Evolutionary conservation across 2,888 invertebrate species (phyloP).

Genomic region (Cheilosia scutellata): DNA sequence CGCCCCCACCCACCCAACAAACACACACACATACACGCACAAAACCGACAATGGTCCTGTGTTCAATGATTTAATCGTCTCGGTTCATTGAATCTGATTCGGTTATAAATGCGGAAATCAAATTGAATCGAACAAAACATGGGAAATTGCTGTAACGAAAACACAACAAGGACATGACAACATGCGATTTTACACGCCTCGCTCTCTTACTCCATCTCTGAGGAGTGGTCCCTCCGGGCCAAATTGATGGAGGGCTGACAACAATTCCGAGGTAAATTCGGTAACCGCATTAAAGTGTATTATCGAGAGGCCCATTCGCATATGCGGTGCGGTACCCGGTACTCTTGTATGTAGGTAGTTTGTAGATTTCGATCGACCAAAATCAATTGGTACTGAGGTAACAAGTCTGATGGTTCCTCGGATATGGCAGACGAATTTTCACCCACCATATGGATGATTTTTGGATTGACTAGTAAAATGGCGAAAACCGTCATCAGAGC

Average conservation of each 20-base stretch:
- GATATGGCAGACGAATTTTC: too few relatives aligned
- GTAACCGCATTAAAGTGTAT: constrained; percentile 74
- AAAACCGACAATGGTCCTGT: constrained; percentile 69
- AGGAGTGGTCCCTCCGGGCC: constrained; percentile 18
- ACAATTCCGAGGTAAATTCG: constrained; percentile 71
- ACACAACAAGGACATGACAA: constrained; percentile 76
- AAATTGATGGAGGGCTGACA: constrained; percentile 64
- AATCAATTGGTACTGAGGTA: constrained; percentile 64
- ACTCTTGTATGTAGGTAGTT: constrained; percentile 2
- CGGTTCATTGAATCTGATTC: constrained; percentile 76
- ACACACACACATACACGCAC: constrained; percentile 9
- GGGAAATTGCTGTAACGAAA: constrained; percentile 75
- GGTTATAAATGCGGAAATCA: constrained; percentile 76
- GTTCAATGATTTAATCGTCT: constrained; percentile 75
- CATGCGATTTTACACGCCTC: constrained; percentile 72
- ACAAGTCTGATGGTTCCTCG: constrained; percentile 27
- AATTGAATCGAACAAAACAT: constrained; percentile 76
- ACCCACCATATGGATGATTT: too few relatives aligned
- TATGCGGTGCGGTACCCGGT: background rate
- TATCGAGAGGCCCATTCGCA: constrained; percentile 46
- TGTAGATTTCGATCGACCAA: constrained; percentile 43
- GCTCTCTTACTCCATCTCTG: constrained; percentile 14
- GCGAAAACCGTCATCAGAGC: too few relatives aligned
- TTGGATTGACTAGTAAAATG: too few relatives aligned
- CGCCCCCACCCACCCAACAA: background rate